phyloP scores from a whole-genome alignment of 2,888 invertebrate species.

The Scaptomyza caliginosa region DNA sequence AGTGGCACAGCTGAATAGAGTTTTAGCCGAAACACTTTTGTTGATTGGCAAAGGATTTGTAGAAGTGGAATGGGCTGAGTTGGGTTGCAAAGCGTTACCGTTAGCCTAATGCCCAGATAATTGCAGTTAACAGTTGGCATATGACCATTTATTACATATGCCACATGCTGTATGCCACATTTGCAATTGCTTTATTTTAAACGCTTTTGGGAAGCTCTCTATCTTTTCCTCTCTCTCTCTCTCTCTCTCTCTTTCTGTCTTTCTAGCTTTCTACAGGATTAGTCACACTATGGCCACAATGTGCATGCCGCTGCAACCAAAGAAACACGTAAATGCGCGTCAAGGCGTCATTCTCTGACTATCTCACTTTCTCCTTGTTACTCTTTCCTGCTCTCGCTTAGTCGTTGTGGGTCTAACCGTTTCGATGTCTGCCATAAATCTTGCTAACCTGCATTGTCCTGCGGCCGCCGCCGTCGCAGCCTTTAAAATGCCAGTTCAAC shows the following conservation, averaged over 20 bases:
- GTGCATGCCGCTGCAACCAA: slow-evolving; percentile 43
- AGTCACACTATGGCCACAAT: slow-evolving; percentile 58
- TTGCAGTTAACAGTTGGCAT: slow-evolving; percentile 62
- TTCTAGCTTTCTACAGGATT: slow-evolving; percentile 44
- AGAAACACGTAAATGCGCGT: slow-evolving; percentile 62
- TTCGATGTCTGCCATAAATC: slow-evolving; percentile 70
- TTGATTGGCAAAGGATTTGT: slow-evolving; percentile 20
- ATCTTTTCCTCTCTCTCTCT: not conserved
- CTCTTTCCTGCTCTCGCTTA: not conserved
- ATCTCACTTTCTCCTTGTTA: slow-evolving; percentile 2
- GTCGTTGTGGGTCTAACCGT: slow-evolving; percentile 21
- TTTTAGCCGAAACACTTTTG: slow-evolving; percentile 43
- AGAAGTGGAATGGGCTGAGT: not conserved
- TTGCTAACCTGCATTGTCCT: slow-evolving; percentile 76
- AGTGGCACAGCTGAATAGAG: slow-evolving; percentile 11
- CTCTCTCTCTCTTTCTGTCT: not conserved
- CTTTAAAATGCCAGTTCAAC: slow-evolving; percentile 79
- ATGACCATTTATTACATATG: slow-evolving; percentile 68
- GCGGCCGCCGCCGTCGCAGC: slow-evolving; percentile 58
- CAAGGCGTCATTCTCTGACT: slow-evolving; percentile 46
- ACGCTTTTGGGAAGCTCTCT: slow-evolving; percentile 53
- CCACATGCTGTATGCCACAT: slow-evolving; percentile 49
- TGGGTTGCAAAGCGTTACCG: slow-evolving; percentile 11
- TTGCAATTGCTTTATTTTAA: slow-evolving; percentile 69
- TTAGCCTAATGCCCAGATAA: slow-evolving; percentile 56